Evolutionary conservation across 2,113 vertebrate species (phyloP).

Genomic region (Toxotes jaculatrix): DNA sequence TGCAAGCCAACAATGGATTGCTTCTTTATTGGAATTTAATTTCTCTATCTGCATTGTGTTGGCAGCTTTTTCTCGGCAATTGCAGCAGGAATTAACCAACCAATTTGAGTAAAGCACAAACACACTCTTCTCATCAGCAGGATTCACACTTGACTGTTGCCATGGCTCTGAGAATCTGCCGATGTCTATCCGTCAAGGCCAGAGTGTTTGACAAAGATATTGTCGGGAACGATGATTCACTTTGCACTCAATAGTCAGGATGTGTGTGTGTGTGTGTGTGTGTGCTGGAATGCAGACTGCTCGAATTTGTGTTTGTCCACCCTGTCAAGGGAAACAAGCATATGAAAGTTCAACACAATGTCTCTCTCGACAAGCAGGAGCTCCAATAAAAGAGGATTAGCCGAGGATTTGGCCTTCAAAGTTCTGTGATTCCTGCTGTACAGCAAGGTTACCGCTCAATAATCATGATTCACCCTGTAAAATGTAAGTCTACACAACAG

Average conservation of each 20-base stretch:
- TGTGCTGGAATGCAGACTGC: slow-evolving; percentile 35
- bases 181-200: slow-evolving; percentile 79
- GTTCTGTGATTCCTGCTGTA: slow-evolving; percentile 6
- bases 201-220: slow-evolving; percentile 81
- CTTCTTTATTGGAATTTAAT: slow-evolving; percentile 29
- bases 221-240: slow-evolving; percentile 77
- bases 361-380: slow-evolving; percentile 42
- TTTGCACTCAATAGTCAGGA: slow-evolving; percentile 62
- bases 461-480: neutral
- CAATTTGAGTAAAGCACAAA: slow-evolving; percentile 68
- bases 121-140: slow-evolving; percentile 57
- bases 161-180: slow-evolving; percentile 81
- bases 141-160: slow-evolving; percentile 81
- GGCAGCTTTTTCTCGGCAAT: slow-evolving; percentile 46
- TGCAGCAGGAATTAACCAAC: slow-evolving; percentile 65
- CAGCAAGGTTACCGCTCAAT: slow-evolving; percentile 1
- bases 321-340: slow-evolving; percentile 62
- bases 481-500: neutral
- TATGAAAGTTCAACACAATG: slow-evolving; percentile 75
- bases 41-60: slow-evolving; percentile 36
- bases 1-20: slow-evolving; percentile 8
- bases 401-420: slow-evolving; percentile 51
- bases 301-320: slow-evolving; percentile 62
- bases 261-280: slow-evolving; percentile 39
- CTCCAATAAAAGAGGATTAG: slow-evolving; percentile 75